These are phyloP conservation scores for Dichetophora obliterata DNA, from an alignment of 2,888 invertebrate genomes.

Conservation along the genomic window DNA sequence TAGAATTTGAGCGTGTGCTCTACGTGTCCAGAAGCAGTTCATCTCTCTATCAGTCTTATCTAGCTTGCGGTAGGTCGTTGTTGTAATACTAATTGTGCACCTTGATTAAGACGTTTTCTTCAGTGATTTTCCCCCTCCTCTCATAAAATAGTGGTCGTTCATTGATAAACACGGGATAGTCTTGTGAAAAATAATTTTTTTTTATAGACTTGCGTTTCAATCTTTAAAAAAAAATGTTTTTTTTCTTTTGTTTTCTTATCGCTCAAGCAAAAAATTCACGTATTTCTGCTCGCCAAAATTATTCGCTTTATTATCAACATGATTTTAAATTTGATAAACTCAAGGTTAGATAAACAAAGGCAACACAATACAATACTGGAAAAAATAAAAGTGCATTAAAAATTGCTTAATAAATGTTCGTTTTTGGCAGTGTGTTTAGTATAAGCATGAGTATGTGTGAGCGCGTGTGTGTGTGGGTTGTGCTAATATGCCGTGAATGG, in stretches of 20 bases:
- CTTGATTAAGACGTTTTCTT: not conserved
- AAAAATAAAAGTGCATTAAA: not conserved
- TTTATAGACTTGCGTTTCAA: not conserved
- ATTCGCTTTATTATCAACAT: not conserved
- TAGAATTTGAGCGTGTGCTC: slow-evolving; percentile 32
- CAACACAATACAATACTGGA: not conserved
- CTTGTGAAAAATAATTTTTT: not conserved
- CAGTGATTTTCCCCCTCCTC: not conserved
- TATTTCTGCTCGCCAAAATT: not conserved
- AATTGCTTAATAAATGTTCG: not conserved
- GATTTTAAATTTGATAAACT: not conserved
- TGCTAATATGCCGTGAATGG: not conserved
- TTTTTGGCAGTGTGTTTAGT: not conserved
- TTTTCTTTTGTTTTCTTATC: not conserved
- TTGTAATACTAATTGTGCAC: not conserved
- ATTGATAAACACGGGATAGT: not conserved
- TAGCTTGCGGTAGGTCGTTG: slow-evolving; percentile 39
- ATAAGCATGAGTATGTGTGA: not conserved
- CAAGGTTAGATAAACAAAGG: slow-evolving; percentile 24
- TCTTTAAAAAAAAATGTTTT: not conserved
- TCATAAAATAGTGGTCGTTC: not conserved
- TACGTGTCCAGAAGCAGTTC: slow-evolving; percentile 18
- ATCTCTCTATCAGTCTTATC: not conserved
- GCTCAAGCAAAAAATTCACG: not conserved
- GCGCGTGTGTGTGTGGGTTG: not conserved